phyloP scores from a whole-genome alignment of 2,888 invertebrate species.

The Pediacus dermestoides region DNA sequence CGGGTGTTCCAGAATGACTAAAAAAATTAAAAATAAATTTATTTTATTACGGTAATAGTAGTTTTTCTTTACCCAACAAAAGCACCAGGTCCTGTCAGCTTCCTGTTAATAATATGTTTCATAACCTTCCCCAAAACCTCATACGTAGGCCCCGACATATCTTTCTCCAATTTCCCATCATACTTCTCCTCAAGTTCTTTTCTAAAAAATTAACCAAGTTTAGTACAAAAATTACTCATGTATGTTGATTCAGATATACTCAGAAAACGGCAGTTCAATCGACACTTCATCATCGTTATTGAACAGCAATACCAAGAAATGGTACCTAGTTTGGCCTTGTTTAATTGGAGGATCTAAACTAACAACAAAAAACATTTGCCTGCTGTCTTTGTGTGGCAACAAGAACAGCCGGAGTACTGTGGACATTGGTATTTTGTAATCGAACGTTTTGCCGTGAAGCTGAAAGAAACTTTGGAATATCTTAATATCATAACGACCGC shows the following conservation, averaged over 20 bases:
- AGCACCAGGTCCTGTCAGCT: constrained; percentile 90
- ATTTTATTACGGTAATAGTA: background rate
- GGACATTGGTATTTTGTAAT: constrained; percentile 98
- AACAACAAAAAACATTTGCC: constrained; percentile 98
- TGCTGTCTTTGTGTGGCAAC: constrained; percentile 93
- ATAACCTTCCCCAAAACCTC: constrained; percentile 95
- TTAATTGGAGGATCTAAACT: constrained; percentile 98
- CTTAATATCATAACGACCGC: constrained; percentile 96
- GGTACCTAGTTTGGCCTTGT: constrained; percentile 98
- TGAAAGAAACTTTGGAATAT: constrained; percentile 89
- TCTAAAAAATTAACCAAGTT: constrained; percentile 48
- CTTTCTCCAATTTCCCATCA: constrained; percentile 86
- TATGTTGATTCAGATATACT: no score
- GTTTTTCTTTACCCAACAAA: constrained; percentile 75
- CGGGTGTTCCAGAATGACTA: constrained; percentile 82
- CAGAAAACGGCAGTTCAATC: constrained; percentile 85
- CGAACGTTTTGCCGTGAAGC: constrained; percentile 97
- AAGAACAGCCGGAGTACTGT: constrained; percentile 92
- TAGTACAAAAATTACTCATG: no score
- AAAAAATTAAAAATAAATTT: constrained; percentile 24
- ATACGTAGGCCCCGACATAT: constrained; percentile 87
- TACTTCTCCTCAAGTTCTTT: constrained; percentile 91
- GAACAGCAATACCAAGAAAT: constrained; percentile 91
- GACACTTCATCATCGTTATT: constrained; percentile 91
- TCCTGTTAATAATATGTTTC: constrained; percentile 91